A percentile compares a stretch with the other conserved stretches of the same genome.
phyloP scores from a whole-genome alignment of 2,888 invertebrate species.

The Polymixis lichenea region DNA sequence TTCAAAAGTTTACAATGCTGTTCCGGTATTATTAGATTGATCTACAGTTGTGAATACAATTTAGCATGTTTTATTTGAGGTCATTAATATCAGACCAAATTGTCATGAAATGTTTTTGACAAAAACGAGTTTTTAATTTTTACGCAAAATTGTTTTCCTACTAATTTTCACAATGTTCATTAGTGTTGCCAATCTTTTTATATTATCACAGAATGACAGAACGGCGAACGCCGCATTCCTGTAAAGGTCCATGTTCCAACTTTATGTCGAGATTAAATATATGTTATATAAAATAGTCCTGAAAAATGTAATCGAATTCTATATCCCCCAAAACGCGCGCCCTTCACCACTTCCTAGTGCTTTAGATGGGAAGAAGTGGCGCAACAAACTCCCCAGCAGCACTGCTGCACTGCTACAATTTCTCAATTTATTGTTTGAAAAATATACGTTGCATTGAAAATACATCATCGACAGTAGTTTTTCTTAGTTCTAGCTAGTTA shows the following conservation, averaged over 20 bases:
- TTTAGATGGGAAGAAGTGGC: too few species aligned
- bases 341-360: too few species aligned
- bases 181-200: slow-evolving; percentile 13
- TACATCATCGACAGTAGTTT: too few species aligned
- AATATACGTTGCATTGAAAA: too few species aligned
- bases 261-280: too few species aligned
- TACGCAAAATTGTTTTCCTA: slow-evolving; percentile 4
- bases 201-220: background rate
- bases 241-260: background rate
- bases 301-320: too few species aligned
- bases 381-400: too few species aligned
- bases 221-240: background rate
- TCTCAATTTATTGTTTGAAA: background rate
- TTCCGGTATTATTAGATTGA: background rate
- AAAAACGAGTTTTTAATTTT: slow-evolving; percentile 1
- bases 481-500: background rate
- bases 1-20: background rate
- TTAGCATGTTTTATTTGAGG: background rate
- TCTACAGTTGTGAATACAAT: background rate
- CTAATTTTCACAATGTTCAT: background rate
- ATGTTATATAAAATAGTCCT: too few species aligned
- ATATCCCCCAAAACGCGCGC: too few species aligned
- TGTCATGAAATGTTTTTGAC: background rate
- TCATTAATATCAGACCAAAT: background rate
- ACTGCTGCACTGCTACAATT: too few species aligned